Base-by-base conservation (phyloP, 2,797 vertebrate genomes). In the Phataginus tricuspis region DNA sequence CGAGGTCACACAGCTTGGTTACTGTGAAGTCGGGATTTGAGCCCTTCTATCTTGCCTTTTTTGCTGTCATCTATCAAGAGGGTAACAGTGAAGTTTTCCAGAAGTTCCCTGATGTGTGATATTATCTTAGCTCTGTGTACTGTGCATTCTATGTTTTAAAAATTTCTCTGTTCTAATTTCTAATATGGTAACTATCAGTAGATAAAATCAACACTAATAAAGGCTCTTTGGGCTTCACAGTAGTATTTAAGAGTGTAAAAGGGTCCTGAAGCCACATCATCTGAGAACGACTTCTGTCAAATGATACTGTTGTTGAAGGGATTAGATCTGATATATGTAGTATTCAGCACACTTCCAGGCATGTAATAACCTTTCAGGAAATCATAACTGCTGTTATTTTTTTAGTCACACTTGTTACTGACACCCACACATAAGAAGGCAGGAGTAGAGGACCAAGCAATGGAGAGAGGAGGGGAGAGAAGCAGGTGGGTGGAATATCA, bases 111-210 rank as follows among this genome's bases (percentile, higher is more conserved):
- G 25, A 2, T 57, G 3, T 64, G 27, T 21, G 14, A 9, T 84
- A 61, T 53, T 64, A 39, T 59, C 1, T 5, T 51, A 89, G 27
- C 61, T 82, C 34, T 77, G 31, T 59, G 31, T 51, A 34, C 10
- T 91, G 19, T 92, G 19, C 13, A 21, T 87, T 95, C n/a, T 82
- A 4, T 77, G 71, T 71, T 90, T 77, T 74, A 82, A 79, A 92
- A 16, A 4, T 68, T 16, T 97, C 45, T 86, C 45, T 25, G 27
- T 51, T 94, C 83, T 87, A 51, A 69, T 90, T 94, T 90, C 19
- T 92, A 77, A 45, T 90, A 14, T 42, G 14, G 45, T 59, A 75
- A 88, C 51, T 77, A 29, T 88, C 27, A 21, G 0, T 71, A 51
- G 34, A 66, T 59, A 29, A 45, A 16, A 18, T 34, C 31, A 7